Percentiles rank a stretch among this genome's conserved stretches.
These are phyloP conservation scores for Ridgeia piscesae DNA, from an alignment of 1,140 invertebrate species.

Conservation along the genomic window DNA sequence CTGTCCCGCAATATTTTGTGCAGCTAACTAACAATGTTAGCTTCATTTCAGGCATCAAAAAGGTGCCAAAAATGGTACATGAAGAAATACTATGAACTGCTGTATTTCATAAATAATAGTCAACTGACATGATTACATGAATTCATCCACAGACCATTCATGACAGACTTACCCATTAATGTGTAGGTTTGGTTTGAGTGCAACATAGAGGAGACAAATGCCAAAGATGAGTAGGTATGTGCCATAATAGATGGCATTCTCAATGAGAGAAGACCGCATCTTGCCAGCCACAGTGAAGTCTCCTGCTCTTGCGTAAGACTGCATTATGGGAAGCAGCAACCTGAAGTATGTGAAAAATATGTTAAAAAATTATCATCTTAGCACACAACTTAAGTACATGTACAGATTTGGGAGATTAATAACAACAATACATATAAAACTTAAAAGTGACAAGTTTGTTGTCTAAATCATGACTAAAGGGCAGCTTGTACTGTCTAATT, in stretches of 20 bases:
- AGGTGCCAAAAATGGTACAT: not conserved
- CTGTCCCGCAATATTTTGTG: too few relatives aligned
- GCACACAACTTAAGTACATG: too few relatives aligned
- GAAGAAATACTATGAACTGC: not conserved
- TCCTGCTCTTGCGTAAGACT: conserved; percentile 96
- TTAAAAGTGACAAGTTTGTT: not conserved
- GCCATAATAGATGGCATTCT: conserved; percentile 98
- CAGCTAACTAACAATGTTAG: too few relatives aligned
- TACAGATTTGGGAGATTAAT: too few relatives aligned
- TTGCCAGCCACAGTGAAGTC: conserved; percentile 95
- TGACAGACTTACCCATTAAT: conserved; percentile 74
- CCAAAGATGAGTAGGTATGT: conserved; percentile 95
- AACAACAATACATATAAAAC: not conserved
- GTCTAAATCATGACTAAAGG: too few relatives aligned
- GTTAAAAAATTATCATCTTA: too few relatives aligned
- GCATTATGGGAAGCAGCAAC: conserved; percentile 97
- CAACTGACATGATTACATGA: not conserved
- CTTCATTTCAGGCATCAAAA: too few relatives aligned
- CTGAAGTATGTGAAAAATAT: conserved; percentile 55
- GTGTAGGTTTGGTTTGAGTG: conserved; percentile 82
- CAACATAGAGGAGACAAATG: conserved; percentile 92
- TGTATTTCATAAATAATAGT: not conserved
- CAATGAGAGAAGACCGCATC: conserved; percentile 90
- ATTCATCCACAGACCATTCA: not conserved
- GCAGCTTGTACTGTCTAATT: not conserved